Percentiles rank a stretch among this genome's conserved stretches.
These are phyloP conservation scores for Dendrolimus pini DNA, from an alignment of 2,888 invertebrate genomes.

Conservation along the genomic window DNA sequence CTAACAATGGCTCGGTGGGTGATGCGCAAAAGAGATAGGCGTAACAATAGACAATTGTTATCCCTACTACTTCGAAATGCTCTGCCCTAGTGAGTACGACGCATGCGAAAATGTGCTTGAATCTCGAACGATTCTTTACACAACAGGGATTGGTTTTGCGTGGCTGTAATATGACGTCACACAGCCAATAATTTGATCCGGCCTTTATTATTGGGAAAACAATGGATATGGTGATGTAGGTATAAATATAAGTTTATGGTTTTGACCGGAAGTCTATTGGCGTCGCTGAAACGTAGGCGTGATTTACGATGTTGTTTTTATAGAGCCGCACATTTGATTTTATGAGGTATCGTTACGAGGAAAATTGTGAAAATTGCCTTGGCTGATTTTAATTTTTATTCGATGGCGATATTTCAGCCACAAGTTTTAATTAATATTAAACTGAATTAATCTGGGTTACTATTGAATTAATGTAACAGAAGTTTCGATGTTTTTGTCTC, in stretches of 20 bases:
- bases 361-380: neutral
- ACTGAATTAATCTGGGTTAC: too few species aligned
- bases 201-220: slow-evolving; percentile 65
- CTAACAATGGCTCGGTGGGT: slow-evolving; percentile 44
- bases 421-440: slow-evolving; percentile 2
- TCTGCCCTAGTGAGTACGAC: slow-evolving; percentile 43
- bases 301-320: slow-evolving; percentile 20
- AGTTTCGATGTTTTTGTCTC: too few species aligned
- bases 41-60: slow-evolving; percentile 75
- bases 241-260: slow-evolving; percentile 40
- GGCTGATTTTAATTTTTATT: neutral
- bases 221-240: slow-evolving; percentile 45
- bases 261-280: slow-evolving; percentile 38
- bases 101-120: slow-evolving; percentile 31
- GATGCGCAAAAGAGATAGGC: slow-evolving; percentile 69
- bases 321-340: neutral
- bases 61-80: slow-evolving; percentile 50
- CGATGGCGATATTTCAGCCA: neutral
- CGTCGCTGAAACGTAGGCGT: slow-evolving; percentile 33
- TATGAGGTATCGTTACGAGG: neutral
- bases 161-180: slow-evolving; percentile 21
- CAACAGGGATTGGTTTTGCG: slow-evolving; percentile 26
- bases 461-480: too few species aligned
- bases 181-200: slow-evolving; percentile 70
- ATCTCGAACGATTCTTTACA: slow-evolving; percentile 6